Evolutionary conservation across 2,888 invertebrate species (phyloP), one percentile per base, ranked within the genome.

Genomic region (Caenorhabditis macrosperma): DNA sequence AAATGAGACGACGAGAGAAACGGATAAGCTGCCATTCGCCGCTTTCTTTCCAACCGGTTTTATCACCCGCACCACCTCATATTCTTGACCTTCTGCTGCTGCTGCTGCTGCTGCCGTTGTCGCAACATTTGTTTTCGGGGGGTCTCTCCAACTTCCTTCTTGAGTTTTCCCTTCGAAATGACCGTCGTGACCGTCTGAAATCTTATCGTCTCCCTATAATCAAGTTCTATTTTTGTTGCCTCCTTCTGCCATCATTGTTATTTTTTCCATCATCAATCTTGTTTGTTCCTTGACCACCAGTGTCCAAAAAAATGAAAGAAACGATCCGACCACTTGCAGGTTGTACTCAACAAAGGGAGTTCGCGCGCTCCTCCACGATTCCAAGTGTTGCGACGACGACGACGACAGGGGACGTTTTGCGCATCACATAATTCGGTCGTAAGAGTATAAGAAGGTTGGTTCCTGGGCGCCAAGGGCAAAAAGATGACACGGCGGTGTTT

Each of bases 11-110:
- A 44, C 22, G 20, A 17, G 48, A 20, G n/a, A 44, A 26, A 52
- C n/a, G 60, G 33, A 33, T 50, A 60, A 69, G 60, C 60, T 69
- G 69, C 69, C 52, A 26, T 26, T 48, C 64, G 17, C 54, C 28
- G 38, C 48, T 54, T 41, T 30, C 41, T 24, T 17, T 22, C 10
- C 55, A 72, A 72, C 72, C 72, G 72, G 72, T 72, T 64, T 72
- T 72, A 72, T 72, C 72, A 72, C 63, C 60, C 15, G 48, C 35
- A n/a, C 10, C 57, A 35, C 57, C 50, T 48, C 63, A 72, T 72
- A 64, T 72, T 72, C 72, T 72, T 72, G 72, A 72, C 72, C 72
- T 72, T 72, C 72, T 69, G 59, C n/a, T n/a, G n/a, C n/a, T n/a
- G n/a, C n/a, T n/a, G n/a, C n/a, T 50, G 60, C 55, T 69, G 55